Percentiles rank a stretch among this genome's conserved stretches.
Conservation (phyloP, 2,888 invertebrate species). For the Agrochola litura region DNA sequence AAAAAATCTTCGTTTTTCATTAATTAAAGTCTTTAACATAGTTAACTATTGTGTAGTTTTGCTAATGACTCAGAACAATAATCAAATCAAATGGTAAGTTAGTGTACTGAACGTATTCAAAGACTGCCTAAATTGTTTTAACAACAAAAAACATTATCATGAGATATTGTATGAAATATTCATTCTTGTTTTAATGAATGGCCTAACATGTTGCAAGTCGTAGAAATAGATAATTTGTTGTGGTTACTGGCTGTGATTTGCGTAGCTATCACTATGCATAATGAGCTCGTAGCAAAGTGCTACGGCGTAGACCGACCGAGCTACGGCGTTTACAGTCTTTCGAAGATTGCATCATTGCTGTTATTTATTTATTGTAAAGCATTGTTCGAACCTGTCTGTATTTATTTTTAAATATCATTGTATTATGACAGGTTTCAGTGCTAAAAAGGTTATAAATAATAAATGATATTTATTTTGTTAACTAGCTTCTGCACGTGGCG, state of each 20-base stretch:
- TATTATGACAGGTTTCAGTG: too few species aligned
- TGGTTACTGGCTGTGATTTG: neutral
- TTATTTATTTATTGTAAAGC: neutral
- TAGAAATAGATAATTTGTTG: neutral
- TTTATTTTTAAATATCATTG: neutral
- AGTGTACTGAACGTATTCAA: neutral
- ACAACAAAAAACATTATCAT: neutral
- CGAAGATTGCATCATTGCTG: neutral
- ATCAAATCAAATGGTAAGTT: neutral
- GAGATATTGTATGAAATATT: neutral
- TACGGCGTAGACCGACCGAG: constrained; percentile 34
- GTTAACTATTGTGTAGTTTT: neutral
- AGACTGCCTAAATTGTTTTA: neutral
- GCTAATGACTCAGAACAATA: neutral
- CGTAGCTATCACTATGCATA: constrained; percentile 10
- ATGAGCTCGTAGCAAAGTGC: constrained; percentile 31
- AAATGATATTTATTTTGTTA: neutral
- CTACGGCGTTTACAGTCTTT: constrained; percentile 21
- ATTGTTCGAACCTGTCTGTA: neutral
- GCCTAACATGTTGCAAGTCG: neutral
- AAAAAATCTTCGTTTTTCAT: too few species aligned
- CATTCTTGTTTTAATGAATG: neutral
- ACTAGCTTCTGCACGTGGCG: too few species aligned
- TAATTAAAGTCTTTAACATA: too few species aligned
- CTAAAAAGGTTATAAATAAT: neutral